Base-by-base conservation (phyloP, 2,888 invertebrate genomes). In the Drosophila demipolita region DNA sequence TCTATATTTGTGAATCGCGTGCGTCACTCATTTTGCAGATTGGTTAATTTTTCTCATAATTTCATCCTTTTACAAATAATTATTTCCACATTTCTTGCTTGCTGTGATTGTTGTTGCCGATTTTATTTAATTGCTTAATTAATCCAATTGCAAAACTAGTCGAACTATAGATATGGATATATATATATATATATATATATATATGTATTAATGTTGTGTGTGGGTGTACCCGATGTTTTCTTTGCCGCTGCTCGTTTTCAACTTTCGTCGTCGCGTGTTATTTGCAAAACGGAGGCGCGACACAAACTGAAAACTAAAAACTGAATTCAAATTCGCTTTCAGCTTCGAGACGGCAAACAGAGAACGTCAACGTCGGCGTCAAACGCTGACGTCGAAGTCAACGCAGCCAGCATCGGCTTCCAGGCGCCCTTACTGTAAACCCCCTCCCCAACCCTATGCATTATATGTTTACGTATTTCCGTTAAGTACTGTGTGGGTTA, bases 281-380 rank as follows among this genome's bases (percentile, higher is more conserved):
- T 90, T 89, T 86, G 86, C 91, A 90, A 87, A 86, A 80, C 91
- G 88, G 91, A 91, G 82, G 91, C 91, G 86, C 91, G 91, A 91
- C 89, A 90, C 91, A 80, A 90, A 91, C 91, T 91, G 87, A 78
- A 78, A 78, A 78, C 78, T 78, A 68, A 78, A 78, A 78, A 78
- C 78, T 82, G 71, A 84, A 84, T 87, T 84, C 84, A 75, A 91
- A 87, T 80, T 83, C 87, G 86, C 84, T 84, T 84, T 89, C 83
- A 78, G 85, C 75, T 73, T 61, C 32, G 57, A 57, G 73, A 50
- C 67, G 61, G 26, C 57, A 36, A 42, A 42, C 54, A 15, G n/a
- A 53, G 35, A 45, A 36, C 52, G 29, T 6, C 23, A 40, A 11
- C 53, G 35, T 12, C 70, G 58, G 54, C 40, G 45, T n/a, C 9